Conservation (phyloP, 2,797 vertebrate species). For the Trachurus trachurus region DNA sequence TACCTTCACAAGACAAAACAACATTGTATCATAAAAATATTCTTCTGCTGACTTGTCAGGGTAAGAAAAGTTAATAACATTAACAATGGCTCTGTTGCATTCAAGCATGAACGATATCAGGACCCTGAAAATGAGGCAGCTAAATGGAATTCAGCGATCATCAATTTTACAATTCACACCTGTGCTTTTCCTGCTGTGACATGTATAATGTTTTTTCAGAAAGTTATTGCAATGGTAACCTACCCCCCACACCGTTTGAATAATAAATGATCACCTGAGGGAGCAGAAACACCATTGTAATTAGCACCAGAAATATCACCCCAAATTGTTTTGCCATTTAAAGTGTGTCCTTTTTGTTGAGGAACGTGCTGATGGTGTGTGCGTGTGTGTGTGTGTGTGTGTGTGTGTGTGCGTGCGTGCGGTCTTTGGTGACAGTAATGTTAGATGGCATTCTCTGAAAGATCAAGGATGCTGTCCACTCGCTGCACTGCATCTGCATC, state of each 20-base stretch:
- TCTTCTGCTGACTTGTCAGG: not conserved
- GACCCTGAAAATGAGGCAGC: not conserved
- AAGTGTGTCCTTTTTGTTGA: not conserved
- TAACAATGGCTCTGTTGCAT: too few species aligned
- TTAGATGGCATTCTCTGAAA: conserved; percentile 24
- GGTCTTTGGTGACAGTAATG: conserved; percentile 10
- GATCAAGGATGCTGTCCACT: conserved; percentile 24
- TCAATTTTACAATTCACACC: not conserved
- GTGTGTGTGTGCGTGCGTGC: not conserved
- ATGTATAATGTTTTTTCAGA: not conserved
- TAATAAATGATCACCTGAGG: conserved; percentile 10
- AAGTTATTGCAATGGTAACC: not conserved
- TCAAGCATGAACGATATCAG: not conserved
- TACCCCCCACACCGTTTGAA: not conserved
- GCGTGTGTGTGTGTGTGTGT: not conserved
- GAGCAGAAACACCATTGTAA: conserved; percentile 14
- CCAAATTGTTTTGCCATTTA: not conserved
- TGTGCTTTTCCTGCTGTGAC: conserved; percentile 15
- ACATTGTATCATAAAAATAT: too few species aligned
- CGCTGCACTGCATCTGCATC: conserved; percentile 11
- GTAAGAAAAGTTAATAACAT: too few species aligned
- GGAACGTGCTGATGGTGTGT: not conserved
- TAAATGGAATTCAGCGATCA: not conserved
- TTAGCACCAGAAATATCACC: conserved; percentile 22
- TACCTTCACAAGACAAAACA: not conserved